Conservation (phyloP, 2,113 vertebrate genomes). For the Ramphastos sulfuratus region DNA sequence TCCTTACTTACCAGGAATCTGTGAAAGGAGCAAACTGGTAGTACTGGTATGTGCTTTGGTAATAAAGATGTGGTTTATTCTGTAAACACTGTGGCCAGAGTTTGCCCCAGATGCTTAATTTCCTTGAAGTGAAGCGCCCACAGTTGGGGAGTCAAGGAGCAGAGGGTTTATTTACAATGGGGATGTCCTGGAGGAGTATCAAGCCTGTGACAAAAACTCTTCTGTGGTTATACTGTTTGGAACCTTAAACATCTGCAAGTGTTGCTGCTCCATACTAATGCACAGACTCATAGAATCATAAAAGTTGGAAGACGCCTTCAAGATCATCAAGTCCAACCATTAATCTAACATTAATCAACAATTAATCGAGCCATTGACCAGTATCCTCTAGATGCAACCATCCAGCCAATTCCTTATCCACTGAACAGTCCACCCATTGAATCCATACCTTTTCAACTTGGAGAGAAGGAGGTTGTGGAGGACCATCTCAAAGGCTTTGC, state of each 20-base stretch:
- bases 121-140: not conserved
- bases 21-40: slow-evolving; percentile 90
- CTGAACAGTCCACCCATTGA: no score
- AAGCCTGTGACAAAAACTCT: not conserved
- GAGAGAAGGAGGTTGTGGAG: no score
- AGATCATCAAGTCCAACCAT: no score
- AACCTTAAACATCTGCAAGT: not conserved
- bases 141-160: not conserved
- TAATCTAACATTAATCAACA: no score
- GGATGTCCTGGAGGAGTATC: not conserved
- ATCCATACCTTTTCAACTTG: no score
- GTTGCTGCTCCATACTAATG: not conserved
- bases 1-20: slow-evolving; percentile 90
- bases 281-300: no score
- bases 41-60: slow-evolving; percentile 82
- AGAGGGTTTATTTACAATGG: not conserved
- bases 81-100: not conserved
- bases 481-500: no score
- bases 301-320: no score
- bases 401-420: no score
- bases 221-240: not conserved
- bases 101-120: not conserved
- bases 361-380: no score
- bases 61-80: not conserved
- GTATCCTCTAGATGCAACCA: no score